These are phyloP conservation scores for Barbus barbus DNA, from an alignment of 2,113 vertebrate species.

Conservation along the genomic window DNA sequence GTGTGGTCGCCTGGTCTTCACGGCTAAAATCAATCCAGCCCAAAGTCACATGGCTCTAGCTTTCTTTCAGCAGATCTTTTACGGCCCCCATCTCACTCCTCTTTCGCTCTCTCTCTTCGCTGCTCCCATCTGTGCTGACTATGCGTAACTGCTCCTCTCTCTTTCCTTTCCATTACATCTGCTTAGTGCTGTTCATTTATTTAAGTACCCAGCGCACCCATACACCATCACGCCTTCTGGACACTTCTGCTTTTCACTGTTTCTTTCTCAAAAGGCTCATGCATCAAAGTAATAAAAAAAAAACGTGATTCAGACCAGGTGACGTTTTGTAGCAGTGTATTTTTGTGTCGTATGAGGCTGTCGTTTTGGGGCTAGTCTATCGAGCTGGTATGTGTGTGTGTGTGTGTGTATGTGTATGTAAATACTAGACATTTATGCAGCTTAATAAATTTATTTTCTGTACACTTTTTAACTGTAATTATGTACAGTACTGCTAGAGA, in stretches of 20 bases:
- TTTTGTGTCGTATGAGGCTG: neutral
- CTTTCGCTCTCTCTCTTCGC: constrained; percentile 7
- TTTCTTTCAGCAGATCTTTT: neutral
- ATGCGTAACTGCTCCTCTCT: constrained; percentile 48
- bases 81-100: neutral
- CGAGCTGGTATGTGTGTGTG: neutral
- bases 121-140: constrained; percentile 56
- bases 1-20: constrained; percentile 37
- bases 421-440: too few species aligned
- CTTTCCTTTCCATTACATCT: constrained; percentile 50
- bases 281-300: constrained; percentile 24
- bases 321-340: neutral
- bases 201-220: constrained; percentile 36
- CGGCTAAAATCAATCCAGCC: constrained; percentile 50
- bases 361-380: neutral
- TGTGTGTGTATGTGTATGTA: neutral
- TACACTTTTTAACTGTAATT: neutral
- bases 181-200: constrained; percentile 45
- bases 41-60: constrained; percentile 34
- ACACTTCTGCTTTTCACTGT: neutral
- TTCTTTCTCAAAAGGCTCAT: constrained; percentile 33
- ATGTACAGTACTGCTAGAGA: neutral
- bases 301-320: neutral
- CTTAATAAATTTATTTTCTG: neutral
- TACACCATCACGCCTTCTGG: constrained; percentile 17